phyloP scores from a whole-genome alignment of 1,140 invertebrate species.

The Dendroctonus ponderosae region DNA sequence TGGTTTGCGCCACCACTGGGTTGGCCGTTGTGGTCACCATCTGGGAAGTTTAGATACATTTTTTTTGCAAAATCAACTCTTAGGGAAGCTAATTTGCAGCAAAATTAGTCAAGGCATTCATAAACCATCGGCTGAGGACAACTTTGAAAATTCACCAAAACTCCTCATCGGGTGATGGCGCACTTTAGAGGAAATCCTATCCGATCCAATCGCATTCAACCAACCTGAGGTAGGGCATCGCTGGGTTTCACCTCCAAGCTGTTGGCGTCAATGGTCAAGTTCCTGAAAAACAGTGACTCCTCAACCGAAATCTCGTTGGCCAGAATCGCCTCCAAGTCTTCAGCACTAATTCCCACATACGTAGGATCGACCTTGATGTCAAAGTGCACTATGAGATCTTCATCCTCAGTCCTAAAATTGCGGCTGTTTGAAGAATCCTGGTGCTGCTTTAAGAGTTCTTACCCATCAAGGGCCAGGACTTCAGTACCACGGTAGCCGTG shows the following conservation, averaged over 20 bases:
- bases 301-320: constrained; percentile 56
- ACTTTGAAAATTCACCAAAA: neutral
- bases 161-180: neutral
- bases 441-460: constrained; percentile 38
- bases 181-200: neutral
- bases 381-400: constrained; percentile 70
- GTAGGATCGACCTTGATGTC: constrained; percentile 68
- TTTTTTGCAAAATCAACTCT: neutral
- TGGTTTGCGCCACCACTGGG: constrained; percentile 36
- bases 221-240: constrained; percentile 55
- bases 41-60: neutral
- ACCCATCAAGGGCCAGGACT: constrained; percentile 79
- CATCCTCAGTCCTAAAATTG: constrained; percentile 58
- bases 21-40: constrained; percentile 55
- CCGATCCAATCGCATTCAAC: neutral
- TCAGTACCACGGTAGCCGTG: constrained; percentile 68
- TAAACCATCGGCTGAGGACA: no score
- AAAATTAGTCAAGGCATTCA: no score
- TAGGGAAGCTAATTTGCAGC: no score
- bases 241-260: constrained; percentile 67
- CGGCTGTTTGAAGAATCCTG: neutral
- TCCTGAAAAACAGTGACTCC: constrained; percentile 58
- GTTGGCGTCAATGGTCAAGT: constrained; percentile 64
- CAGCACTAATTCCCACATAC: constrained; percentile 55
- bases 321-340: constrained; percentile 55